phyloP scores from a whole-genome alignment of 2,797 vertebrate genomes.

The Lagorchestes hirsutus region DNA sequence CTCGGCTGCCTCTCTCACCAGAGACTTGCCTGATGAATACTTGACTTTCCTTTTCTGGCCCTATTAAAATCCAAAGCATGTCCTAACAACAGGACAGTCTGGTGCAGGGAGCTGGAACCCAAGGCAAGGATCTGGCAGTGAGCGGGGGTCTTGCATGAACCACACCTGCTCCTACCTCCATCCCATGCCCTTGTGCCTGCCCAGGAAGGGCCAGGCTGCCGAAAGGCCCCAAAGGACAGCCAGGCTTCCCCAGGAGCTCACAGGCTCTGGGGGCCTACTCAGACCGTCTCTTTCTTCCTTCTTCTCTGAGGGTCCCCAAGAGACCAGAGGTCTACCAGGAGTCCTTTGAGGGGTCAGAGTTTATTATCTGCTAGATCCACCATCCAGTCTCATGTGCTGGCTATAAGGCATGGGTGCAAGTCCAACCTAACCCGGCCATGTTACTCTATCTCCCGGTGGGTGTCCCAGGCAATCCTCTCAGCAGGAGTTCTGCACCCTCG shows the following conservation, averaged over 20 bases:
- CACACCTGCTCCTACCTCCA: rapidly evolving
- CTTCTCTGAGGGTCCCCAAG: too few species aligned
- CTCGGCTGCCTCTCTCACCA: not conserved
- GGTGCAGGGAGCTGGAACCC: not conserved
- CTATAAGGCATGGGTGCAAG: too few species aligned
- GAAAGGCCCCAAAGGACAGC: not conserved
- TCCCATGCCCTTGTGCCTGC: not conserved
- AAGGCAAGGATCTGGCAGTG: not conserved
- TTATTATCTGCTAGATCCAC: too few species aligned
- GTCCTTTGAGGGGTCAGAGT: too few species aligned
- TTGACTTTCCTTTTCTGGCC: constrained; percentile 20
- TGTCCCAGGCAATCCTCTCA: too few species aligned
- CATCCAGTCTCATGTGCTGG: too few species aligned
- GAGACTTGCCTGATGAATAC: not conserved
- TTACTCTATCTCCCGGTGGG: too few species aligned
- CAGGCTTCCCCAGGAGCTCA: too few species aligned
- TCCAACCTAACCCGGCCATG: too few species aligned
- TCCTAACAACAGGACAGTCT: constrained; percentile 11
- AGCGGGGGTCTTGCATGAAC: not conserved
- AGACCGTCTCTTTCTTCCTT: too few species aligned
- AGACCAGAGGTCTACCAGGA: rapidly evolving
- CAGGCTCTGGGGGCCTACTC: too few species aligned
- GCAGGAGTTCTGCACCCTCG: too few species aligned
- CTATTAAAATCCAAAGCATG: constrained; percentile 41
- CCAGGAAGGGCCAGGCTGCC: not conserved